These are phyloP conservation scores for Xylota segnis DNA, from an alignment of 2,888 invertebrate genomes.

Conservation along the genomic window DNA sequence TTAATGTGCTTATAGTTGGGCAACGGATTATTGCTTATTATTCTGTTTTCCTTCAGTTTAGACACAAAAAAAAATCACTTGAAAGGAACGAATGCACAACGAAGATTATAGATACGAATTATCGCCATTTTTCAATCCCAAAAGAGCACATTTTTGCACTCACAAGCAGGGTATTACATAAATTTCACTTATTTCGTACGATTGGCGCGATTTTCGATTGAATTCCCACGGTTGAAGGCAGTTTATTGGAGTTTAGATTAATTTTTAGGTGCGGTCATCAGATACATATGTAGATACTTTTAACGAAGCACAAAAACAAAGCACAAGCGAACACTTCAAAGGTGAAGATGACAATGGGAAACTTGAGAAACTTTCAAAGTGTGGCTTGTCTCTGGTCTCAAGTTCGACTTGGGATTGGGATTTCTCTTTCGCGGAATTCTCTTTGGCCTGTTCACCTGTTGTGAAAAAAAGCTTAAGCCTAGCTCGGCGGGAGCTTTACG, in stretches of 20 bases:
- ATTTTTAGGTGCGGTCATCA: conserved; percentile 73
- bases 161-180: neutral
- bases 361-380: conserved; percentile 67
- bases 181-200: conserved; percentile 8
- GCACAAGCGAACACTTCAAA: conserved; percentile 75
- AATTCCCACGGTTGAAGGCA: conserved; percentile 5
- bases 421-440: conserved; percentile 55
- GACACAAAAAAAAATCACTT: conserved; percentile 15
- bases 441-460: conserved; percentile 67
- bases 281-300: conserved; percentile 49
- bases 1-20: conserved; percentile 40
- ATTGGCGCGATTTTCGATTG: conserved; percentile 13
- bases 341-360: conserved; percentile 71
- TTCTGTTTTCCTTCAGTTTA: conserved; percentile 38
- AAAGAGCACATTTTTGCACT: conserved; percentile 16
- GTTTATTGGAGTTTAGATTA: conserved; percentile 34
- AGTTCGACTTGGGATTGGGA: conserved; percentile 43
- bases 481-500: conserved; percentile 57
- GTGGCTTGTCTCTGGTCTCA: conserved; percentile 43
- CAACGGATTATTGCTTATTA: conserved; percentile 39
- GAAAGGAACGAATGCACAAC: conserved; percentile 42
- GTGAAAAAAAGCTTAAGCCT: conserved; percentile 54
- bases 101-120: conserved; percentile 31
- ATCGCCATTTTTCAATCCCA: conserved; percentile 14
- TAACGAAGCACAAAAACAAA: conserved; percentile 68